These are phyloP conservation scores for Pangasius mekongensis DNA, from an alignment of 2,797 vertebrate species.

Conservation along the genomic window DNA sequence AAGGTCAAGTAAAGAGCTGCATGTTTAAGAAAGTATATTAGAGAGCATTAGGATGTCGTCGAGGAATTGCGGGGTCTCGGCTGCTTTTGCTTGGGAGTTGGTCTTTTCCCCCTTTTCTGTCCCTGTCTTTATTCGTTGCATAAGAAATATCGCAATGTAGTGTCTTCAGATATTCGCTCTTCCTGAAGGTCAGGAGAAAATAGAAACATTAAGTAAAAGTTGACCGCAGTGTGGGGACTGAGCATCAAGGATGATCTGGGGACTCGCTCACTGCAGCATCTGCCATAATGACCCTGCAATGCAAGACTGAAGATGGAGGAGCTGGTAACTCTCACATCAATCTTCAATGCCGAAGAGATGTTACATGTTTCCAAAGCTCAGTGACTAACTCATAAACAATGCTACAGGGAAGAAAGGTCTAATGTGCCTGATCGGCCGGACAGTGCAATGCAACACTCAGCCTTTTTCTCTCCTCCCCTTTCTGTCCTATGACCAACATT, in stretches of 20 bases:
- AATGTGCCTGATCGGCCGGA: slow-evolving; percentile 64
- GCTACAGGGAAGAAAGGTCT: slow-evolving; percentile 46
- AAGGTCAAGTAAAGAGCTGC: slow-evolving; percentile 57
- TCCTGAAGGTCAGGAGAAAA: slow-evolving; percentile 69
- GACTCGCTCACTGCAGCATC: slow-evolving; percentile 53
- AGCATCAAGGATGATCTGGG: slow-evolving; percentile 59
- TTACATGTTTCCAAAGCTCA: slow-evolving; percentile 57
- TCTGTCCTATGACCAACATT: slow-evolving; percentile 58
- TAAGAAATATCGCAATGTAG: slow-evolving; percentile 53
- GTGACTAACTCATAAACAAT: slow-evolving; percentile 50
- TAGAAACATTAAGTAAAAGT: neutral
- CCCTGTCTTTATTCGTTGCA: slow-evolving; percentile 57
- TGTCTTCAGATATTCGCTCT: slow-evolving; percentile 45
- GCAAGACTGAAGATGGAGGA: slow-evolving; percentile 60
- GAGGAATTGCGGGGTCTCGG: slow-evolving; percentile 49
- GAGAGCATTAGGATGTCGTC: slow-evolving; percentile 42
- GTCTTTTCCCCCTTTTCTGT: slow-evolving; percentile 56
- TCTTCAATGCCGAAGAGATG: slow-evolving; percentile 66
- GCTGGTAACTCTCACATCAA: slow-evolving; percentile 60
- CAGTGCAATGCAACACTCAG: slow-evolving; percentile 61
- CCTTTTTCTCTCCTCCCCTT: slow-evolving; percentile 41
- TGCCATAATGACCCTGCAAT: slow-evolving; percentile 72
- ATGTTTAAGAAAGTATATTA: slow-evolving; percentile 58
- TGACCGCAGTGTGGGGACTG: slow-evolving; percentile 52
- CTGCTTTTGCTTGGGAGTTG: slow-evolving; percentile 58